A percentile compares a stretch with the other conserved stretches of the same genome.
phyloP scores from a whole-genome alignment of 2,113 vertebrate genomes.

The Tretioscincus oriximinensis region DNA sequence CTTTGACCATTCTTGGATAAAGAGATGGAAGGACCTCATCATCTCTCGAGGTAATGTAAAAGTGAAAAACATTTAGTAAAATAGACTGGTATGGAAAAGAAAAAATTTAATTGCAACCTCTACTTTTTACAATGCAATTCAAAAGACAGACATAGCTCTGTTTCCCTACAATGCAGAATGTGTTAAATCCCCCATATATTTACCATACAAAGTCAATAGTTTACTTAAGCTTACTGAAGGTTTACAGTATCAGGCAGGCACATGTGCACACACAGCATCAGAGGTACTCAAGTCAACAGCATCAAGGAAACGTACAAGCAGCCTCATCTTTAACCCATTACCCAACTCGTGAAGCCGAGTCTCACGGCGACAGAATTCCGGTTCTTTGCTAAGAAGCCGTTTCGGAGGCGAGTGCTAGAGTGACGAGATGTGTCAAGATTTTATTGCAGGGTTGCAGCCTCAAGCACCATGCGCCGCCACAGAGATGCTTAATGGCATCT shows the following conservation, averaged over 20 bases:
- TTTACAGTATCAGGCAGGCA: conserved; percentile 55
- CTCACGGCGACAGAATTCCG: conserved; percentile 47
- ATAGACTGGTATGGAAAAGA: conserved; percentile 53
- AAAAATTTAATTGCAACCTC: conserved; percentile 63
- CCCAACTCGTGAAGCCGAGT: conserved; percentile 47
- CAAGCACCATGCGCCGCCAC: conserved; percentile 17
- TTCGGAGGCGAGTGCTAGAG: conserved; percentile 31
- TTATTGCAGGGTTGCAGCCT: conserved; percentile 40
- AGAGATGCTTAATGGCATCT: conserved; percentile 22
- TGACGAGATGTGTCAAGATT: conserved; percentile 31
- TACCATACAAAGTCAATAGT: conserved; percentile 57
- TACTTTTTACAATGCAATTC: conserved; percentile 51
- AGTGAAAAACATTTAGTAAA: conserved; percentile 44
- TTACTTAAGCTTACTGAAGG: conserved; percentile 53
- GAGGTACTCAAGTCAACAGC: conserved; percentile 60
- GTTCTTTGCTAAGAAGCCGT: conserved; percentile 41
- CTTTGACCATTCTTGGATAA: background rate
- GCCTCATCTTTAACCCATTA: conserved; percentile 50
- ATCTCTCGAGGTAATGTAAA: background rate
- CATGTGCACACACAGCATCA: conserved; percentile 46
- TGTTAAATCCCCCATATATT: conserved; percentile 52
- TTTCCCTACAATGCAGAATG: conserved; percentile 52
- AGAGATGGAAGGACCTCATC: background rate
- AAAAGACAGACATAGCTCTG: conserved; percentile 49
- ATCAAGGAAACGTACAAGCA: conserved; percentile 62